Base-by-base conservation (phyloP, 2,797 vertebrate genomes). In the Clarias pachynema region DNA sequence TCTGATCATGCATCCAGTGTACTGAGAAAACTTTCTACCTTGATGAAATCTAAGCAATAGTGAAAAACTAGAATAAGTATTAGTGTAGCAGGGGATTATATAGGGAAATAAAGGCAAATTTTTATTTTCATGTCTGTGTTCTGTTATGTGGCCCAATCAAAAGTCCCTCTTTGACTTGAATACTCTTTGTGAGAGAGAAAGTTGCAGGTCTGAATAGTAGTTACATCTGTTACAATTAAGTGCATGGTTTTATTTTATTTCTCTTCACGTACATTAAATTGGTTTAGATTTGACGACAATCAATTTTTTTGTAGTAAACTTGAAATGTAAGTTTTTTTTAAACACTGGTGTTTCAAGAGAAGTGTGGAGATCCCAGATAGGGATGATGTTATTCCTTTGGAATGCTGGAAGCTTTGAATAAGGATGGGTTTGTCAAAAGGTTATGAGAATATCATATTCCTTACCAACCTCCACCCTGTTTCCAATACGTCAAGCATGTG, bases 321-420 rank as follows among this genome's bases (percentile, higher is more conserved):
- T 44, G 16, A 65, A n/a, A 29, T 14, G 14, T 10, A 60, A 62
- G 24, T 29, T 1, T n/a, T n/a, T n/a, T 70, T 40, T 40, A 22
- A 7, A 79, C 34, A 29, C 16, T 68, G 29, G 77, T 65, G 63
- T 53, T 49, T 6, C n/a, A 29, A 24, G 29, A 60, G 74, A 78
- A 34, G 74, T 60, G 5, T 80, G 49, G 14, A 73, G 60, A 26
- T 18, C 49, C 15, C 77, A 79, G 81, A 75, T 60, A 78, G 80
- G 59, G 65, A 24, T 90, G 88, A 92, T 86, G 90, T 75, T 82
- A n/a, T 34, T 14, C 87, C 81, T 89, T 69, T 87, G 92, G 92
- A 90, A 92, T 92, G 90, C 77, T 83, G 83, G 78, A 88, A 74
- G 83, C 62, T 24, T 85, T 85, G 83, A 72, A 62, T 31, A 57